Evolutionary conservation across 2,797 vertebrate genomes (phyloP), one percentile per base, ranked within the genome.

Genomic region (Spondyliosoma cantharus): DNA sequence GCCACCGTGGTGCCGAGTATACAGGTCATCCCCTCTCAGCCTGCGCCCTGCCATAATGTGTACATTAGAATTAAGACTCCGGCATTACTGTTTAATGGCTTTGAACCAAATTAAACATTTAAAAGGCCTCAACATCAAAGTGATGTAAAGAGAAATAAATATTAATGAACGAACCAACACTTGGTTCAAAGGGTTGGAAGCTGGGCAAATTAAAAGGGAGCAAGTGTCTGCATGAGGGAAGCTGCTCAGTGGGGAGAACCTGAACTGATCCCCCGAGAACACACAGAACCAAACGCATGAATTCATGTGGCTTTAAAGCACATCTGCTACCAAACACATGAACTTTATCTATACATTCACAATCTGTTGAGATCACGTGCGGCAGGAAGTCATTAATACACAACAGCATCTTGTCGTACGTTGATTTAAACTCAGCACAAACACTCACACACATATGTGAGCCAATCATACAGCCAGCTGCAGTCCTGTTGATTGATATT

Each of bases 51-150:
- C 81, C 61, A 78, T 88, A 82, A 91, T 85, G 78, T 91, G 87
- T 87, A 90, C 72, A 84, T 90, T 92, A 86, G 84, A 85, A 90
- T 90, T 89, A 89, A 85, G 75, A 82, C 80, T 85, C 32, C 20
- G 4, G 63, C 87, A 86, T 90, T 86, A 88, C 88, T 87, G 88
- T 90, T 93, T 93, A 91, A 93, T 92, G 90, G 79, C 52, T 80
- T 76, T 81, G 81, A 91, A 89, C 82, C 78, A 81, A 90, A 92
- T 93, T 64, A 93, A 93, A 90, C 86, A 93, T 93, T 93, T 90
- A 91, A 90, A 80, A 87, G 79, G 82, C 86, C 87, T 53, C 73
- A 72, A 75, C 84, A 90, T 92, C 90, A 90, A 87, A 91, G 89
- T 76, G 75, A 89, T 82, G 85, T 90, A 88, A 92, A 90, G 82